phyloP scores from a whole-genome alignment of 1,140 invertebrate genomes.

The Amphibalanus amphitrite region DNA sequence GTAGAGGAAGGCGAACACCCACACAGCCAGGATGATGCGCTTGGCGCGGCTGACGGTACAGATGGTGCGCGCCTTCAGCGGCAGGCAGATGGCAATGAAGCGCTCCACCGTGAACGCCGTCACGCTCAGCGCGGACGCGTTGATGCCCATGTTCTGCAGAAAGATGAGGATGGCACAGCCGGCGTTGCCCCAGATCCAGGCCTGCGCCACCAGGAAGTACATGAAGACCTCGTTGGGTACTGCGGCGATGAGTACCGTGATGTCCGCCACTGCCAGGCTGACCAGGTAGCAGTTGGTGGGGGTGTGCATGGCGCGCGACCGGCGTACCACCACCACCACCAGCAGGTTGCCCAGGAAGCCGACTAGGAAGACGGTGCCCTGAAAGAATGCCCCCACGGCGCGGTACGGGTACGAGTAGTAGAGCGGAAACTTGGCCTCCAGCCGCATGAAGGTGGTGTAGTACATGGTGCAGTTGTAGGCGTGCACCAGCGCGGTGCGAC shows the following conservation, averaged over 20 bases:
- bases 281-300: slow-evolving; percentile 45
- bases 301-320: slow-evolving; percentile 32
- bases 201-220: slow-evolving; percentile 36
- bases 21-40: slow-evolving; percentile 36
- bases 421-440: slow-evolving; percentile 1
- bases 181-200: slow-evolving; percentile 39
- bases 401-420: slow-evolving; percentile 34
- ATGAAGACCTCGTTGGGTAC: slow-evolving; percentile 39
- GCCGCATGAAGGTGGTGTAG: background rate
- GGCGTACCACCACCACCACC: slow-evolving; percentile 35
- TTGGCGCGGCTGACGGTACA: slow-evolving; percentile 39
- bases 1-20: slow-evolving; percentile 37
- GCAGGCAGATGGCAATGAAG: slow-evolving; percentile 41
- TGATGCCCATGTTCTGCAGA: slow-evolving; percentile 46
- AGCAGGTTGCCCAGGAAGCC: slow-evolving; percentile 38
- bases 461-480: slow-evolving; percentile 7
- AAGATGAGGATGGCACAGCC: slow-evolving; percentile 43
- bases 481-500: background rate
- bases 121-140: slow-evolving; percentile 43
- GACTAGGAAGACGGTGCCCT: slow-evolving; percentile 35
- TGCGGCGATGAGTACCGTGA: slow-evolving; percentile 36
- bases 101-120: slow-evolving; percentile 48
- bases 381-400: slow-evolving; percentile 37
- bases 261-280: slow-evolving; percentile 40
- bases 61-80: slow-evolving; percentile 36